Evolutionary conservation across 2,888 invertebrate species (phyloP).

Genomic region (Pomacea canaliculata): DNA sequence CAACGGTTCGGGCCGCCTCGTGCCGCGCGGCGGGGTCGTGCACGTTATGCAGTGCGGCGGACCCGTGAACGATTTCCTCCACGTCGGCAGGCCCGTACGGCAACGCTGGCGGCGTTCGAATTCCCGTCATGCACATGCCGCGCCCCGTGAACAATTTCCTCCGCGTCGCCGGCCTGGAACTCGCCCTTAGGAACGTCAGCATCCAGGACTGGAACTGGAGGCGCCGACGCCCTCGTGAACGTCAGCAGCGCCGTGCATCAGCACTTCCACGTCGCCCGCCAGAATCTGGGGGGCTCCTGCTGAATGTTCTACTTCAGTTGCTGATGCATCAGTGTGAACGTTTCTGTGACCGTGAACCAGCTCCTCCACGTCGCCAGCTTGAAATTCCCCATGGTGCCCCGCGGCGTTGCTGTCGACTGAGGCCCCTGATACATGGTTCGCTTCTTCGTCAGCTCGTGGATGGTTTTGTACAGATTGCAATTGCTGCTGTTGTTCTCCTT

Average conservation of each 20-base stretch:
- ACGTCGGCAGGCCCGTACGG: conserved; percentile 4
- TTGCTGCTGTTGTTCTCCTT: too few species aligned
- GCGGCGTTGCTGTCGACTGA: background rate
- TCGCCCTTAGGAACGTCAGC: background rate
- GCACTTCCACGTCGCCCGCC: background rate
- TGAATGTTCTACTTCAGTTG: background rate
- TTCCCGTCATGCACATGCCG: conserved; percentile 3
- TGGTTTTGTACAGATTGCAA: too few species aligned
- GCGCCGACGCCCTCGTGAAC: background rate
- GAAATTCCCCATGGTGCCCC: background rate
- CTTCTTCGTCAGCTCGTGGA: too few species aligned
- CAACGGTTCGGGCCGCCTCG: background rate
- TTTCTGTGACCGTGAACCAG: conserved; percentile 7
- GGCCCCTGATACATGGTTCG: too few species aligned
- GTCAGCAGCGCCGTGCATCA: background rate
- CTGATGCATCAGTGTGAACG: background rate
- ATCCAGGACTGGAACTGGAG: background rate
- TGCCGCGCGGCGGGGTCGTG: conserved; percentile 14
- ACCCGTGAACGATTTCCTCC: conserved; percentile 1
- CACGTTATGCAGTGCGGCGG: conserved; percentile 3
- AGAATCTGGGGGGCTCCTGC: background rate
- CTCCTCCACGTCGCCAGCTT: conserved; percentile 5
- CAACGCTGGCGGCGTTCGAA: background rate
- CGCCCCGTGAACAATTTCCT: conserved; percentile 13
- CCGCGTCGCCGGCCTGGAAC: conserved; percentile 19